Percentiles rank a stretch among this genome's conserved stretches.
Conservation (phyloP, 2,888 invertebrate species). For the Taphrorychus bicolor region DNA sequence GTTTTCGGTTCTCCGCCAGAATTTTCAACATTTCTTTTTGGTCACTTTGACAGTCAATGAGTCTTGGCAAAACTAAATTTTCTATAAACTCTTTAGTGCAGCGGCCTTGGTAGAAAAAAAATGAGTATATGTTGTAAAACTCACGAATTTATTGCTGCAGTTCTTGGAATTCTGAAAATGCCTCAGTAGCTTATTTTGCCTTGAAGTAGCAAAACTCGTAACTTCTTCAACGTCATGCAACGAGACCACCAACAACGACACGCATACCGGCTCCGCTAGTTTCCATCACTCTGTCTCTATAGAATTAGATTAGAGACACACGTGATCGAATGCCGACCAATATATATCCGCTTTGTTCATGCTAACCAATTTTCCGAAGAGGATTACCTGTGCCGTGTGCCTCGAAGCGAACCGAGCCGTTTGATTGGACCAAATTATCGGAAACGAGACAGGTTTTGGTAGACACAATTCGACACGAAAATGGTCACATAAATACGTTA, state of each 20-base stretch:
- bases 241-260: background rate
- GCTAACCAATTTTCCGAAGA: slow-evolving; percentile 40
- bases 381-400: slow-evolving; percentile 40
- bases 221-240: background rate
- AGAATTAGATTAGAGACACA: slow-evolving; percentile 49
- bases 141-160: no score
- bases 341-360: slow-evolving; percentile 38
- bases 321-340: slow-evolving; percentile 45
- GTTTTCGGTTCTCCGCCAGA: slow-evolving; percentile 16
- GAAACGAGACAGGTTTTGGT: slow-evolving; percentile 35
- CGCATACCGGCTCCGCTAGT: background rate
- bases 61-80: no score
- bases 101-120: no score
- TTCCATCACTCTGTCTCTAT: slow-evolving; percentile 44
- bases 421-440: slow-evolving; percentile 41
- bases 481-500: slow-evolving; percentile 30
- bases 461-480: slow-evolving; percentile 19
- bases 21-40: slow-evolving; percentile 16
- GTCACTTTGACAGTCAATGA: no score
- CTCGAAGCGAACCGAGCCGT: slow-evolving; percentile 29
- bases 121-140: no score
- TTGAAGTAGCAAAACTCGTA: no score
- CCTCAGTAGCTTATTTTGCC: no score
- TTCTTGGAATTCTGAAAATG: no score
- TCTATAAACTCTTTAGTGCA: no score